phyloP scores from a whole-genome alignment of 2,797 vertebrate genomes.

The Falco cherrug region DNA sequence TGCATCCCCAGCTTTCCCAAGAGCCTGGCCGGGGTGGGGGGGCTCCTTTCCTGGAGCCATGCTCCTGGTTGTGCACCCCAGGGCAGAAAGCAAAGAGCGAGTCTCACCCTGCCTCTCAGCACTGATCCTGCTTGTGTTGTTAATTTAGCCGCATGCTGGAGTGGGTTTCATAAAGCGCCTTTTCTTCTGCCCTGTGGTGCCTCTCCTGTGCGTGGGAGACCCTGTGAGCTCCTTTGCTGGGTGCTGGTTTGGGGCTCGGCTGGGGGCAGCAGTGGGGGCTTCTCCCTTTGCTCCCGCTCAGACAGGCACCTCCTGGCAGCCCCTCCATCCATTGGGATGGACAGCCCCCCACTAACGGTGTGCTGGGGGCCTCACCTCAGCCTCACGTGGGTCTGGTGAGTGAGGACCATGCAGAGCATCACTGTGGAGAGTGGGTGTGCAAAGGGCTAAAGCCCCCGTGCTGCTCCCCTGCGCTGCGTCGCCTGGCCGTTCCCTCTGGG shows the following conservation, averaged over 20 bases:
- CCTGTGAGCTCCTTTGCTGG: neutral
- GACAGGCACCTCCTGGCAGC: neutral
- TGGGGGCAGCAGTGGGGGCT: neutral
- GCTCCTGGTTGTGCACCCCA: neutral
- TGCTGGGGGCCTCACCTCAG: rapidly evolving
- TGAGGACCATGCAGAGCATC: rapidly evolving
- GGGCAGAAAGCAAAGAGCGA: neutral
- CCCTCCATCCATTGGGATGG: neutral
- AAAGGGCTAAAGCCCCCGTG: neutral
- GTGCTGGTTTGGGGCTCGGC: neutral
- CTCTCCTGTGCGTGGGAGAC: neutral
- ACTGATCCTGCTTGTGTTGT: neutral
- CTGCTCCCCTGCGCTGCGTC: neutral
- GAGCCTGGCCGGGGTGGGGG: rapidly evolving
- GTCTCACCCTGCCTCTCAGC: neutral
- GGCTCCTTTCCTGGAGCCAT: neutral
- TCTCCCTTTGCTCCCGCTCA: neutral
- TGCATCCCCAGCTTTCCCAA: neutral
- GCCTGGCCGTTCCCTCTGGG: neutral
- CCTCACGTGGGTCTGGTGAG: neutral
- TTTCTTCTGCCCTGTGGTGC: neutral
- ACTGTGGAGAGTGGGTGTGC: neutral
- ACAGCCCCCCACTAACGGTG: neutral
- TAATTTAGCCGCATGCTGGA: rapidly evolving
- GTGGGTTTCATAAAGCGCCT: neutral